These are phyloP conservation scores for Sterna hirundo DNA, from an alignment of 2,113 vertebrate species.

Conservation along the genomic window DNA sequence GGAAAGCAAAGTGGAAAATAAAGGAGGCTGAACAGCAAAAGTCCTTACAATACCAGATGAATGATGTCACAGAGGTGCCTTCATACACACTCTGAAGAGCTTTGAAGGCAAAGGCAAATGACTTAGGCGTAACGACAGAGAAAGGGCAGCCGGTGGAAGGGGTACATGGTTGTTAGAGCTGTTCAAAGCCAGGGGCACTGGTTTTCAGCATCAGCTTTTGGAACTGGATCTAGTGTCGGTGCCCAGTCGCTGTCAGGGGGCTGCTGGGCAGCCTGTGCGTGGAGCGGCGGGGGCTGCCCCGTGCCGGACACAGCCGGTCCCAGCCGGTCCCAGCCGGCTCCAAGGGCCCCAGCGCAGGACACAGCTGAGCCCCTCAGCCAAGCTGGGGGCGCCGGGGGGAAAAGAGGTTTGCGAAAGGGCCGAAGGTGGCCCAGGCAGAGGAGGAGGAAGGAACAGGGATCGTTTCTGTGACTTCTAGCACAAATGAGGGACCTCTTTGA, in stretches of 20 bases:
- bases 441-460: background rate
- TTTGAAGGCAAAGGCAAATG: background rate
- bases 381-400: fast-evolving
- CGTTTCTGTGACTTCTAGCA: background rate
- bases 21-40: background rate
- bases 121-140: background rate
- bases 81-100: background rate
- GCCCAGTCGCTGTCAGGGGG: fast-evolving
- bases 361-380: background rate
- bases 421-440: background rate
- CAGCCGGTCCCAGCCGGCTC: background rate
- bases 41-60: background rate
- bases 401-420: background rate
- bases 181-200: background rate
- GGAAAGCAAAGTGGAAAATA: background rate
- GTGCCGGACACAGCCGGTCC: background rate
- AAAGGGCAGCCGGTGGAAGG: background rate
- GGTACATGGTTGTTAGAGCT: background rate
- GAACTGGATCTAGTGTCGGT: fast-evolving
- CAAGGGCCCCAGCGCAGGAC: background rate
- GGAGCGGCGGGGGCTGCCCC: background rate
- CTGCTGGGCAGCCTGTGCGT: fast-evolving
- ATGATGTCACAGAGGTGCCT: background rate
- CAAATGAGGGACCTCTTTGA: background rate
- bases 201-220: background rate